Conservation (phyloP, 2,113 vertebrate species). For the Saimiri boliviensis region DNA sequence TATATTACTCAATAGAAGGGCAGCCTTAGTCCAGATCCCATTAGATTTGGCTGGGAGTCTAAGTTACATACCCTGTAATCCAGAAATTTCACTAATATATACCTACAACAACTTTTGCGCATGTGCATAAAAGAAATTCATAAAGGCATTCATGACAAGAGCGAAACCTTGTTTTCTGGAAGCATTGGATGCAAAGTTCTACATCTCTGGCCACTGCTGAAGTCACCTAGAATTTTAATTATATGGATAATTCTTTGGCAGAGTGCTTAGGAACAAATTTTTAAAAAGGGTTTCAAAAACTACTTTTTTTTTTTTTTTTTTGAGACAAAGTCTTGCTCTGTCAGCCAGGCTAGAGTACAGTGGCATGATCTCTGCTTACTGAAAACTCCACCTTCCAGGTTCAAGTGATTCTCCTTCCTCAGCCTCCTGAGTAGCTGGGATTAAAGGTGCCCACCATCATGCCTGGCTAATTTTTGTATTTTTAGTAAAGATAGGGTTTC, state of each 20-base stretch:
- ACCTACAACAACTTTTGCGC: background rate
- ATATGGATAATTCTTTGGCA: background rate
- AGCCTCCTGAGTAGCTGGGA: no score
- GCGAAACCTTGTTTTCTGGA: background rate
- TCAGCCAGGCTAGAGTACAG: no score
- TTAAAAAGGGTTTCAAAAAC: background rate
- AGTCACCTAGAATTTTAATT: background rate
- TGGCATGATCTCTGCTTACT: no score
- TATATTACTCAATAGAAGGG: background rate
- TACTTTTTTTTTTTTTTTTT: background rate
- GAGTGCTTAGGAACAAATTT: conserved; percentile 5
- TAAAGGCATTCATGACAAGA: background rate
- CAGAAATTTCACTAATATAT: background rate
- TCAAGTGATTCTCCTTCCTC: no score
- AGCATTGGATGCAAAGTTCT: background rate
- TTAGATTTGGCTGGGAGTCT: background rate
- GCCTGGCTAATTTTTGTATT: no score
- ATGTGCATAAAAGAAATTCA: background rate
- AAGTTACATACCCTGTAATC: background rate
- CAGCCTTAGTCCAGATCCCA: no score
- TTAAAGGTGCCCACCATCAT: no score
- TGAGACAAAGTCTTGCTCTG: no score
- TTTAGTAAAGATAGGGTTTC: no score
- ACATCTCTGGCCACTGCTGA: background rate
- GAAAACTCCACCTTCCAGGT: no score